A percentile compares a stretch with the other conserved stretches of the same genome.
phyloP scores from a whole-genome alignment of 2,113 vertebrate genomes.

The Macrotis lagotis region DNA sequence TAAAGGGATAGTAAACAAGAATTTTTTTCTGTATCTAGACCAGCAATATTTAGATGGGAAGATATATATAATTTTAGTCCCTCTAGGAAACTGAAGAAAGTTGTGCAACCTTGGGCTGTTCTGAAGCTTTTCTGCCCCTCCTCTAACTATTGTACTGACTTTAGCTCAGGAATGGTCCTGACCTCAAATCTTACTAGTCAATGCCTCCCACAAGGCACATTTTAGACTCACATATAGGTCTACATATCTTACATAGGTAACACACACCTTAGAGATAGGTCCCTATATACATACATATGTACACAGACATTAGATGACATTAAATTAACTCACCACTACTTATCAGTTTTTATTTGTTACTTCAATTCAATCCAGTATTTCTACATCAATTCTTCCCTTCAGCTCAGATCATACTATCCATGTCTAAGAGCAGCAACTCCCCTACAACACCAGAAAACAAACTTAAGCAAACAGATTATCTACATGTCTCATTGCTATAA shows the following conservation, averaged over 20 bases:
- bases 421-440: not conserved
- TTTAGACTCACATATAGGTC: not conserved
- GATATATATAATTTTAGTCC: not conserved
- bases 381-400: not conserved
- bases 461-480: conserved; percentile 1
- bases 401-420: not conserved
- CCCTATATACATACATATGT: no score
- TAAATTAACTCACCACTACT: not conserved
- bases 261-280: not conserved
- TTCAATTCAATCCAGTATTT: not conserved
- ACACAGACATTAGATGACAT: not conserved
- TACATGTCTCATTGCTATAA: not conserved
- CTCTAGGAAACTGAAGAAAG: not conserved
- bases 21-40: not conserved
- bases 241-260: not conserved
- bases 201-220: not conserved
- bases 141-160: not conserved
- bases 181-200: not conserved
- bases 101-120: fast-evolving
- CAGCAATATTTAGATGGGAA: not conserved
- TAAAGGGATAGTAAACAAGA: not conserved
- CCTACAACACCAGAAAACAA: not conserved
- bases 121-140: not conserved
- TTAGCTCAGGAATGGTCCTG: not conserved
- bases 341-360: not conserved